phyloP scores from a whole-genome alignment of 2,797 vertebrate genomes.

The Eidolon dupreanum region DNA sequence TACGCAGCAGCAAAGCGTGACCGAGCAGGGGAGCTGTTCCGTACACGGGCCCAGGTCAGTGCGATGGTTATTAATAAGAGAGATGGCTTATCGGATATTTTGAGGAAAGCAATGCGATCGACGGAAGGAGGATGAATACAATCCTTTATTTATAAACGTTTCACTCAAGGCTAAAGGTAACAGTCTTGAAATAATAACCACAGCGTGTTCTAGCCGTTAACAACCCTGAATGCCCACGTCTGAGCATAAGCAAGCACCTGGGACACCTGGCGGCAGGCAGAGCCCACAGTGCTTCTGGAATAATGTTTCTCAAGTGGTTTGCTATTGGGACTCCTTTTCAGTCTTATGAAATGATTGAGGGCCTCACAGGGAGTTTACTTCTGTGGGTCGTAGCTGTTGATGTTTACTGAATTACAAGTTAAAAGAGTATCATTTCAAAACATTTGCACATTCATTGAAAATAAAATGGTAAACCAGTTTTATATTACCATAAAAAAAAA shows the following conservation, averaged over 20 bases:
- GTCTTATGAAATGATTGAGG: not conserved
- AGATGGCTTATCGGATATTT: too few relatives aligned
- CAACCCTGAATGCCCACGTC: too few relatives aligned
- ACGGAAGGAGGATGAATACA: too few relatives aligned
- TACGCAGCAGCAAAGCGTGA: not conserved
- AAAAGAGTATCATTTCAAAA: not conserved
- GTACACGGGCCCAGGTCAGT: too few relatives aligned
- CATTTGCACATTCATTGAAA: not conserved
- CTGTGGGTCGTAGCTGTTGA: rapidly evolving
- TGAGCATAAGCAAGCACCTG: rapidly evolving
- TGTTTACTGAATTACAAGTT: not conserved
- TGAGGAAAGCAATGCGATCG: too few relatives aligned
- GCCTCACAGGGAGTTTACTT: too few relatives aligned
- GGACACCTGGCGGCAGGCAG: rapidly evolving
- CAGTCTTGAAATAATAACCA: not conserved
- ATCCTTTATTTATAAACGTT: not conserved
- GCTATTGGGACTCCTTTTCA: too few relatives aligned
- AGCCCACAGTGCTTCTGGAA: not conserved
- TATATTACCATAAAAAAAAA: not conserved
- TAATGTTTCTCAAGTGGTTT: not conserved
- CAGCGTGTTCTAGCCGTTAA: not conserved
- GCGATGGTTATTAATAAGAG: too few relatives aligned
- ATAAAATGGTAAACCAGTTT: not conserved
- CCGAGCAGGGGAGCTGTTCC: rapidly evolving
- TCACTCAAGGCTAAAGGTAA: not conserved